Percentiles rank a stretch among this genome's conserved stretches.
Conservation (phyloP, 2,113 vertebrate species). For the Sturnira hondurensis region DNA sequence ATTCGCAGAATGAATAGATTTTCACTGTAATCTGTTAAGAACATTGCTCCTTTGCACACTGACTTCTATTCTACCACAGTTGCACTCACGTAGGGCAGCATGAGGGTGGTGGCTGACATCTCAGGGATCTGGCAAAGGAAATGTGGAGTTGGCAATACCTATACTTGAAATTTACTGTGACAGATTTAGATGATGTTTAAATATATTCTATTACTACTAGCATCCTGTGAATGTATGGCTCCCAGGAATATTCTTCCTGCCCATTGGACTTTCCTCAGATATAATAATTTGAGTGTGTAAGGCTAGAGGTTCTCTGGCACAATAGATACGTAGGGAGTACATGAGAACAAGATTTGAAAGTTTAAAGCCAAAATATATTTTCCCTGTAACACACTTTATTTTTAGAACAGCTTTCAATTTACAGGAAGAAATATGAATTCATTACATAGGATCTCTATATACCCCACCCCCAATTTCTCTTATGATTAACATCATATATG, state of each 20-base stretch:
- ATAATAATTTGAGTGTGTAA: not conserved
- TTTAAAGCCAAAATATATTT: not conserved
- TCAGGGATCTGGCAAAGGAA: not conserved
- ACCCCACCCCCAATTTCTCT: not conserved
- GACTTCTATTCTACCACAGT: not conserved
- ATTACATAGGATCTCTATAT: not conserved
- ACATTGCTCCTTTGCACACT: not conserved
- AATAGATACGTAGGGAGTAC: not conserved
- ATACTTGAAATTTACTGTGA: not conserved
- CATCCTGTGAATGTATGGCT: not conserved
- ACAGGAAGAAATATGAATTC: not conserved
- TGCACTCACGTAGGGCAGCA: not conserved
- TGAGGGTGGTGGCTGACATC: not conserved
- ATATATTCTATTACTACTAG: not conserved
- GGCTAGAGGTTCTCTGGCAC: not conserved
- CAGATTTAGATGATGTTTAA: not conserved
- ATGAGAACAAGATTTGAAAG: not conserved
- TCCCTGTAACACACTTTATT: not conserved
- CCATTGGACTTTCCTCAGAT: not conserved
- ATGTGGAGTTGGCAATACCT: not conserved
- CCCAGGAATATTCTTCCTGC: not conserved
- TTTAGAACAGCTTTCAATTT: not conserved
- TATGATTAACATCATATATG: not conserved
- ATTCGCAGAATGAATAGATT: not conserved
- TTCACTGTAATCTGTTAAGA: not conserved